Percentiles rank a stretch among this genome's conserved stretches.
phyloP scores from a whole-genome alignment of 1,140 invertebrate genomes.

The Meloidogyne hapla region DNA sequence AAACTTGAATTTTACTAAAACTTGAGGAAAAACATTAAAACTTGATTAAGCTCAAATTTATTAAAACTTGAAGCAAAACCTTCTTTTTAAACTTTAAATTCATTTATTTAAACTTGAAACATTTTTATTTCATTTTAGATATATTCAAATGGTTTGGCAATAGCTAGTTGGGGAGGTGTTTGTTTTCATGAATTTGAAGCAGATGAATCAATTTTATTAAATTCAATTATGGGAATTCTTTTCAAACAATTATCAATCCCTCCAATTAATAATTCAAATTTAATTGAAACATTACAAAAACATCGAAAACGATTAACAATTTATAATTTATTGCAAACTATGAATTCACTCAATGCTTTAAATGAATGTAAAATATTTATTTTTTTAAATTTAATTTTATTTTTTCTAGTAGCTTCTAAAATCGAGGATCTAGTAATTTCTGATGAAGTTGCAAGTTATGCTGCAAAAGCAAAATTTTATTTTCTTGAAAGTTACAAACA shows the following conservation, averaged over 20 bases:
- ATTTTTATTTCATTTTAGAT: conserved; percentile 37
- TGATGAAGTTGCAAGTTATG: conserved; percentile 35
- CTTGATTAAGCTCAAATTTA: neutral
- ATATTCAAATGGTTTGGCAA: conserved; percentile 18
- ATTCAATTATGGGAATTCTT: conserved; percentile 27
- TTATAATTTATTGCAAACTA: conserved; percentile 39
- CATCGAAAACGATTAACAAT: conserved; percentile 27
- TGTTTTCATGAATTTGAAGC: conserved; percentile 21
- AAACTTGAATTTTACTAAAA: neutral
- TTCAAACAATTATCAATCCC: conserved; percentile 8
- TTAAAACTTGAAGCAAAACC: neutral
- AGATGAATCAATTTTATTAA: conserved; percentile 7
- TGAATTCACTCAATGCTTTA: conserved; percentile 32
- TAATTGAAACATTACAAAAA: conserved; percentile 2
- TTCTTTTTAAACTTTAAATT: neutral
- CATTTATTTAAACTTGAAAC: neutral
- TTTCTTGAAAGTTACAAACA: conserved; percentile 30
- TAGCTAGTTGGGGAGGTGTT: conserved; percentile 48
- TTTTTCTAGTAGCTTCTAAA: conserved; percentile 36
- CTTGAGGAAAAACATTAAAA: neutral
- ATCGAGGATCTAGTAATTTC: conserved; percentile 44
- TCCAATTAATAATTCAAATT: neutral
- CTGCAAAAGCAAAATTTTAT: conserved; percentile 28
- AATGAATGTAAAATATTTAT: conserved; percentile 25
- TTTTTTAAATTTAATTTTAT: neutral